These are phyloP conservation scores for Vesta saturnalis DNA, from an alignment of 2,888 invertebrate species.

Conservation along the genomic window DNA sequence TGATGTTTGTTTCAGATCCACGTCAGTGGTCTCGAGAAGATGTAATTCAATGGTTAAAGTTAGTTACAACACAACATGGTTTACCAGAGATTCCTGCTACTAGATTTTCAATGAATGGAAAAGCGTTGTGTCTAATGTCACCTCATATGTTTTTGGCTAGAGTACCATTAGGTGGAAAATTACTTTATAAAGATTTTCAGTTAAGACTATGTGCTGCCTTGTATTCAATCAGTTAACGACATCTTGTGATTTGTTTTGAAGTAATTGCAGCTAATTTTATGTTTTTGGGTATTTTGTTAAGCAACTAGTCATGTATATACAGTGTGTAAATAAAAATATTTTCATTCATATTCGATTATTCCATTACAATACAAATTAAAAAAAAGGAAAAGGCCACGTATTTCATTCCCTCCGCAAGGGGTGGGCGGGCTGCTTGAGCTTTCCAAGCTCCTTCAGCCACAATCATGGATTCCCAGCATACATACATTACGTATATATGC, in stretches of 20 bases:
- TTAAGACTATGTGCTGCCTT: conserved; percentile 75
- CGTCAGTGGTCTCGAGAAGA: conserved; percentile 76
- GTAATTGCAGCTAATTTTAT: too few species aligned
- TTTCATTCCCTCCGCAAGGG: too few species aligned
- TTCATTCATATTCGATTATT: too few species aligned
- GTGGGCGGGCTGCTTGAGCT: too few species aligned
- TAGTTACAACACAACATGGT: conserved; percentile 68
- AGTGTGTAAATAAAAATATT: too few species aligned
- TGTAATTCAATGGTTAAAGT: conserved; percentile 73
- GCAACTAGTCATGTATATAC: too few species aligned
- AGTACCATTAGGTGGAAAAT: conserved; percentile 74
- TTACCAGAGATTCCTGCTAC: conserved; percentile 67
- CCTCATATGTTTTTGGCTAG: conserved; percentile 77
- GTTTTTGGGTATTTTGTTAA: too few species aligned
- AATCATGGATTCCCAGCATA: too few species aligned
- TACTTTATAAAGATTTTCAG: conserved; percentile 76
- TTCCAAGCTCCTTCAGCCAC: too few species aligned
- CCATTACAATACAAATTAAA: too few species aligned
- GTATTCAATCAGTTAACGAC: conserved; percentile 56
- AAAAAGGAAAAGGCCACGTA: too few species aligned
- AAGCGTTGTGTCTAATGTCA: conserved; percentile 82
- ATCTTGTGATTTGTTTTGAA: neutral
- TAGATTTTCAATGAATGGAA: conserved; percentile 83
- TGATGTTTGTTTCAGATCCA: conserved; percentile 68
- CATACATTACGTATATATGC: too few species aligned